Base-by-base conservation (phyloP, 2,113 vertebrate species). In the Trogon melanurus region DNA sequence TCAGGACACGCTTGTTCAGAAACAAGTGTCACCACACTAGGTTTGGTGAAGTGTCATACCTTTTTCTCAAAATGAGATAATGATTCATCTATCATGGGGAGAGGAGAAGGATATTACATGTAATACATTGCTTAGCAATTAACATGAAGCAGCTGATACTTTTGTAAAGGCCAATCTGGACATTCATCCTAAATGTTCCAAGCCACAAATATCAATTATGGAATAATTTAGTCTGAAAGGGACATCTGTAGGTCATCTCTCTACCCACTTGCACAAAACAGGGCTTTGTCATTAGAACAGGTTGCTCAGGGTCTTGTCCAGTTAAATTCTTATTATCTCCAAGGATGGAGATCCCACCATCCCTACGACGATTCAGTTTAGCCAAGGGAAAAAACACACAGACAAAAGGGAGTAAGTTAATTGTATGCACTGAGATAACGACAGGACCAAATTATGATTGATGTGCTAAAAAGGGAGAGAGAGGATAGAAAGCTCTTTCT, bases 111-210 rank as follows among this genome's bases (percentile, higher is more conserved):
- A 23, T 62, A 29, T 44, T 73, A 44, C 50, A 44, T 0, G 3
- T 60, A 80, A 85, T 57, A 57, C 6, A 11, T 44, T 87, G 44
- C 53, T 87, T 75, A 21, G 61, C 53, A 60, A 56, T 93, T 93
- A 79, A 81, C 75, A 57, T 48, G 67, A 23, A 91, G 38, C 32
- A 72, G 69, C 38, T 47, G 21, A 92, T 83, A 61, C 29, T 64
- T 89, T 56, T 81, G 48, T 82, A 92, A 86, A 89, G 48, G 61
- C 57, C 93, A 89, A 87, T 89, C 83, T 85, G 53, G 57, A 85
- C 65, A 65, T 71, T 91, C 47, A 64, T 71, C 34, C 53, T 88
- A 13, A 56, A 74, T 84, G 17, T 86, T 93, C 16, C 13, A 76
- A 70, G 47, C 18, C 87, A 45, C 25, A 67, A 79, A 32, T 84